Evolutionary conservation across 2,113 vertebrate species (phyloP), one percentile per base, ranked within the genome.

Genomic region (Amblyornis subalaris): DNA sequence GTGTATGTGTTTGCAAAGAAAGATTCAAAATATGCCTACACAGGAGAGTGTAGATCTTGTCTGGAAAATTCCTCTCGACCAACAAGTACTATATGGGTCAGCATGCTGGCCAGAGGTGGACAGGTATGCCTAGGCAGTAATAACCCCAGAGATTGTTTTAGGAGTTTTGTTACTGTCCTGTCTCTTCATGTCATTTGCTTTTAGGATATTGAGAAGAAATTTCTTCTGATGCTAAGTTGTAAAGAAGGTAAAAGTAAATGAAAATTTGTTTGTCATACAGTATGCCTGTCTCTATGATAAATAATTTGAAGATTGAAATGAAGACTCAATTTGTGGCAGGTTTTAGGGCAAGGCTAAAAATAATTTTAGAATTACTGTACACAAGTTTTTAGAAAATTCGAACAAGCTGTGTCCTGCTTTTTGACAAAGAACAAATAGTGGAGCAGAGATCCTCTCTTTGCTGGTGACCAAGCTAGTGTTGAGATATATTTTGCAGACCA

Each of bases 1-100:
- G 99, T 99, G 16, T 99, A 99, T 85, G 99, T 99, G 89, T 99
- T 99, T 94, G 98, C 99, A 83, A 99, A 99, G 97, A 99, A 99
- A 84, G 99, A 99, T 96, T 99, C 99, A 8, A 99, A 99, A 90
- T 99, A 99, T 10, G 99, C 99, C 9, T 99, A 99, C 97, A 99
- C 99, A 0, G 99, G 98, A 20, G 99, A 99, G 95, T 99, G 99
- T 55, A 98, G 99, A 35, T 99, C 99, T 53, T 99, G 99, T 88
- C 93, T 99, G 97, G 99, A 99, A 96, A 99, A 99, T 89, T 99
- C 99, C 20, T 99, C 99, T 58, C 98, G 99, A 44, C 99, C 99
- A 60, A 99, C 99, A 72, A 99, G 99, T 97, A 99, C 99, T 26
- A 99, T 99, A 94, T 99, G 99, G 99, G 99, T 99, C 97, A 99